Base-by-base conservation (phyloP, 1,140 invertebrate species). In the Hycleus cichorii region DNA sequence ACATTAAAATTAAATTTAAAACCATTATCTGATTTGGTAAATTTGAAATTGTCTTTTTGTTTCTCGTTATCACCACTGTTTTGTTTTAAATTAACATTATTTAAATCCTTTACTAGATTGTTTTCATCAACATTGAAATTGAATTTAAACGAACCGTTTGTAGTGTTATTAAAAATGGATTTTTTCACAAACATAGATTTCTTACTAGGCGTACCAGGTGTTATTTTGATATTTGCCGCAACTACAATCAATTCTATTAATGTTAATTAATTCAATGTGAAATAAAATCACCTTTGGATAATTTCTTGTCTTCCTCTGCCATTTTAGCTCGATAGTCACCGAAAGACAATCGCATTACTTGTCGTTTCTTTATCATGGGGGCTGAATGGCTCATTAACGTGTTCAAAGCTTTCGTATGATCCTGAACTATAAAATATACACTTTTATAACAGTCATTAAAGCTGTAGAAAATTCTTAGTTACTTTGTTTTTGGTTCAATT, bases 301-400 rank as follows among this genome's bases (percentile, higher is more conserved):
- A 70, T 74, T 85, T 86, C 58, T 84, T 86, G 60, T 87, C 83
- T 64, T 89, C 85, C 0, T 79, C 77, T n/a, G 77, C 75, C 86
- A 89, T 89, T 73, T 87, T 87, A 8, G 78, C 74, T 63, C 86
- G 76, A 65, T 89, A 89, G 71, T 89, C 84, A 3, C 86, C 87
- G 68, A 88, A 84, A 4, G 82, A 80, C 7, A 80, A 78, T 61
- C 84, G 77, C 87, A 89, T 89, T 49, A 86, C 67, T 69, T 88
- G 86, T 40, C 86, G 77, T 59, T 89, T 89, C 58, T 82, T 81
- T 39, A 88, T 79, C 3, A 85, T 67, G 0, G 86, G 79, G 1
- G 84, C 80, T 3, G 77, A 81, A 48, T 80, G 80, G 58, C 81
- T 88, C 69, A 84, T 88, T 27, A 89, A 72, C 9, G 80, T 75